Evolutionary conservation across 2,888 invertebrate species (phyloP), one percentile per base, ranked within the genome.

Genomic region (Diabrotica balteata): DNA sequence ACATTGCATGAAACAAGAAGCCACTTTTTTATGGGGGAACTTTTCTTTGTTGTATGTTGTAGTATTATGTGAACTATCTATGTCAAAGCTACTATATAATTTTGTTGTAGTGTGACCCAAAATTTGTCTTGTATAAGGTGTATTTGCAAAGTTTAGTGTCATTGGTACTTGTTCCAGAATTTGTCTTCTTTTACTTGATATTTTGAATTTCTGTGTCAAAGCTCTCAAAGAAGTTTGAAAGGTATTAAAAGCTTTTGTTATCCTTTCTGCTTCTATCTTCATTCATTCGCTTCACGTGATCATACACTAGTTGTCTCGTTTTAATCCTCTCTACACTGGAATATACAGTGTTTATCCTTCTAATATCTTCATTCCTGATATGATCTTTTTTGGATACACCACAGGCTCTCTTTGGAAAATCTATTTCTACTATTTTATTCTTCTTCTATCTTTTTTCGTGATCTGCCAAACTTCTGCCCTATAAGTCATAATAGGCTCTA

Each of bases 61-160:
- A n/a, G 74, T 49, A n/a, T 70, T 63, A 68, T 78, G 78, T 3
- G 92, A 92, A 3, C 91, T 90, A 76, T 92, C 92, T 50, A 93
- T 91, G 7, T 90, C 89, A 77, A 93, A 93, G 0, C 92, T 92
- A 75, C 92, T 92, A 81, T 92, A 92, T 65, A 92, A 77, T 81
- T 91, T 91, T 0, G 91, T 90, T 0, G 92, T 92, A 42, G 92
- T 92, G 51, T 89, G 83, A 7, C 89, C 89, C 46, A 90, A 77
- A n/a, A 87, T 75, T 73, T 85, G 82, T 46, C 85, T 83, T 0
- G 86, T 84, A 64, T 85, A 85, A 4, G 87, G 87, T 1, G 87
- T 87, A 8, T 42, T 57, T 32, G 83, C 81, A 72, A 81, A 80
- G 68, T 83, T 77, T 10, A 84, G 84, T 69, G 87, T 77, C 84